Evolutionary conservation across 2,888 invertebrate genomes (phyloP).

Genomic region (Cephus spinipes): DNA sequence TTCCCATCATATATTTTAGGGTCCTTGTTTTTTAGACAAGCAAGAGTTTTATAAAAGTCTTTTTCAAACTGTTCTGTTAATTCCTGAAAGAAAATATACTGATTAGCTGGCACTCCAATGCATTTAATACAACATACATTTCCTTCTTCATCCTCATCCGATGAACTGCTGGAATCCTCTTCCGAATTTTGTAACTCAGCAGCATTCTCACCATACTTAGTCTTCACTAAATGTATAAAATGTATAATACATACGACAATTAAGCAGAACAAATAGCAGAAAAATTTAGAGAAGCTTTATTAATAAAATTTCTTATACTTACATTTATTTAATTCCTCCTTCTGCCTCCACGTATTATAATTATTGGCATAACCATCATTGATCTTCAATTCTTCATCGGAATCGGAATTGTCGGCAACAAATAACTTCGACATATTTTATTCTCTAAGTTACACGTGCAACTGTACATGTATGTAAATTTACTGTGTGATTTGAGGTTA

Average conservation of each 20-base stretch:
- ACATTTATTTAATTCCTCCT: constrained; percentile 88
- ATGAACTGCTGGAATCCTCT: constrained; percentile 65
- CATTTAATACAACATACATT: constrained; percentile 53
- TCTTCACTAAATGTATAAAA: constrained; percentile 72
- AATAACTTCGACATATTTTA: constrained; percentile 66
- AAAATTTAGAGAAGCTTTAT: constrained; percentile 6
- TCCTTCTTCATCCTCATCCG: constrained; percentile 76
- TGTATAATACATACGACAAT: constrained; percentile 4
- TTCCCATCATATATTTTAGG: constrained; percentile 88
- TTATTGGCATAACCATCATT: constrained; percentile 86
- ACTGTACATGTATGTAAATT: not conserved
- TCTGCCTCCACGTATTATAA: constrained; percentile 86
- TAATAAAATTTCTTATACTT: constrained; percentile 52
- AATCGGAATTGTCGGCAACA: constrained; percentile 71
- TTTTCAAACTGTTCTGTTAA: constrained; percentile 80
- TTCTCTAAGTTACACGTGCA: not conserved
- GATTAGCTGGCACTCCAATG: not conserved
- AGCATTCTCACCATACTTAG: constrained; percentile 76
- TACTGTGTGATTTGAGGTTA: not conserved
- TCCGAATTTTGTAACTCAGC: constrained; percentile 64
- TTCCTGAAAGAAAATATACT: constrained; percentile 61
- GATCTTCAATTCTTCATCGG: constrained; percentile 72
- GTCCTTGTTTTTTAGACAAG: constrained; percentile 88
- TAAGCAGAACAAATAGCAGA: constrained; percentile 1
- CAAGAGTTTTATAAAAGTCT: constrained; percentile 88